Base-by-base conservation (phyloP, 2,888 invertebrate species). In the Heliconius ismenius region DNA sequence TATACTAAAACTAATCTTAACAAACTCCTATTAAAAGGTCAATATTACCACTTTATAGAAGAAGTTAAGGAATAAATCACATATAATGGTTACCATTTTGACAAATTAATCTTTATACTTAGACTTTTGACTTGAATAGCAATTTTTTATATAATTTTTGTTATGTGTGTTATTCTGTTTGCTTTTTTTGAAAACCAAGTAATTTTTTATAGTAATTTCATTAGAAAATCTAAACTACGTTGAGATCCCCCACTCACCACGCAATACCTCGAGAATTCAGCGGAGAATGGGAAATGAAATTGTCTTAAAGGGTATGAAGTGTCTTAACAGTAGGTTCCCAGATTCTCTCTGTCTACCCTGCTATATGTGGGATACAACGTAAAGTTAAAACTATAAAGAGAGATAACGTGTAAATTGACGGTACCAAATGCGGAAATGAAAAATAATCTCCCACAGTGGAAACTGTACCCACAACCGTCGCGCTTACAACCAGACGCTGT, bases 21-120 rank as follows among this genome's bases (percentile, higher is more conserved):
- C 67, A 67, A 67, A 67, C 24, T 24, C n/a, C 58, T 70, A n/a
- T 70, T 58, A 70, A 36, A 58, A 70, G 58, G 54, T 58, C 24
- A 32, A 70, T 70, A 54, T 70, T 58, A 67, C 58, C 70, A 58
- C 58, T 70, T 70, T 70, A 70, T 70, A 70, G 70, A 70, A 24
- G 70, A 70, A 70, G 58, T 70, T 70, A 15, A 15, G n/a, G n/a
- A 24, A 70, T 70, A 70, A 70, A 70, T 70, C 58, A 15, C 3
- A 36, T 36, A 58, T 70, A 70, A 70, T 70, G 70, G 58, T 36
- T n/a, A 32, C 32, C 58, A 58, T 70, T 70, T 70, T 58, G 58
- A 70, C n/a, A 70, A 70, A 70, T 70, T 54, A 58, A 58, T 58
- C 58, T 58, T 54, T 70, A 70, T 54, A 32, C n/a, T 21, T 54